Evolutionary conservation across 2,888 invertebrate species (phyloP), one percentile per base, ranked within the genome.

Genomic region (Diadegma fenestrale): DNA sequence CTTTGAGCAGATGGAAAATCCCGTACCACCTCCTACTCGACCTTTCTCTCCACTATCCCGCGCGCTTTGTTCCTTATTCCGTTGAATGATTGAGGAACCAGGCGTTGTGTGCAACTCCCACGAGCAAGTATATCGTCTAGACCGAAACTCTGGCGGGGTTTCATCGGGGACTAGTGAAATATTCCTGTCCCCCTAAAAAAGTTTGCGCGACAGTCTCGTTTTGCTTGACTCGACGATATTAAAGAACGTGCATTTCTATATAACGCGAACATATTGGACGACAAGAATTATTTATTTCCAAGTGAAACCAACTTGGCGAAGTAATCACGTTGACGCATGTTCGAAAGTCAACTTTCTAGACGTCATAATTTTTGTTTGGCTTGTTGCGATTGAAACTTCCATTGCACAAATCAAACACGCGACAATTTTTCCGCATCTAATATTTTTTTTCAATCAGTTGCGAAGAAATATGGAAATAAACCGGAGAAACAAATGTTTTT

Each of bases 201-300:
- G 58, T 58, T 68, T 45, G 63, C 66, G 22, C 66, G 22, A 33
- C 43, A 43, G 43, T 30, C 45, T 30, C 33, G 48, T 64, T 48
- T 33, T 41, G 48, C n/a, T 33, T 54, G 17, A 17, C 26, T 68
- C 45, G 30, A 22, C 19, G 51, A 17, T 54, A 43, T 80, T 80
- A 66, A 68, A 54, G 58, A 80, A 80, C 75, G 80, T 51, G 8
- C 37, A 37, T 37, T 37, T 37, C 37, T 37, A 37, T 37, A 37
- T 37, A 37, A 37, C 37, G 8, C 7, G 37, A 37, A 80, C 68
- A 80, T 80, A 75, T 73, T 33, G 22, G 45, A 80, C 45, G 73
- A 22, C 73, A 80, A 22, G 54, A 73, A 54, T 73, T 58, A 80
- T 80, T 73, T 33, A 66, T 43, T 26, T 51, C 37, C 41, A 45